Percentiles rank a stretch among this genome's conserved stretches.
Conservation (phyloP, 1,140 invertebrate genomes). For the Leptonema lineaticorne region DNA sequence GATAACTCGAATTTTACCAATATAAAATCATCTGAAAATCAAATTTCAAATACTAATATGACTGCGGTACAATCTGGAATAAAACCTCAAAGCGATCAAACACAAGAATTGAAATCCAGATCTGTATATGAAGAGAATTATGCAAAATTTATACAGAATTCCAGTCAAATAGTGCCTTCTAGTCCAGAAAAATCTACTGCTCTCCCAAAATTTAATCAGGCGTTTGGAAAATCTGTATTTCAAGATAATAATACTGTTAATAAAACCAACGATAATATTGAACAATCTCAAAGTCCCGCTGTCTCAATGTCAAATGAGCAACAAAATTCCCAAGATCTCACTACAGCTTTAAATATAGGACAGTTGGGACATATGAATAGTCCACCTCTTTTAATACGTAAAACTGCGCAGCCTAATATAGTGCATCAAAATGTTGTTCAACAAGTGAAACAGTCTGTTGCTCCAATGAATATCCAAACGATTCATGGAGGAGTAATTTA, state of each 20-base stretch:
- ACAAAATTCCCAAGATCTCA: conserved; percentile 26
- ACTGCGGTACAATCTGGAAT: conserved; percentile 15
- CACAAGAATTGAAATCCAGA: conserved; percentile 54
- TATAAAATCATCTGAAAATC: conserved; percentile 45
- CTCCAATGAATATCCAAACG: conserved; percentile 57
- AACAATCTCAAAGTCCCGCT: conserved; percentile 44
- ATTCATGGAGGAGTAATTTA: conserved; percentile 64
- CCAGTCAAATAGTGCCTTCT: conserved; percentile 45
- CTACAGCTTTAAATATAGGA: conserved; percentile 46
- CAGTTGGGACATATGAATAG: conserved; percentile 50
- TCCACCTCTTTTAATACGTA: conserved; percentile 52
- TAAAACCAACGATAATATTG: conserved; percentile 22
- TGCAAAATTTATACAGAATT: conserved; percentile 56
- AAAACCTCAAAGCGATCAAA: conserved; percentile 41
- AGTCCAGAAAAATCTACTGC: conserved; percentile 48
- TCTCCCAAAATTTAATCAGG: conserved; percentile 77
- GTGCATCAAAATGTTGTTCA: conserved; percentile 49
- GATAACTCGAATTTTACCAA: conserved; percentile 44
- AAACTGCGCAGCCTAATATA: conserved; percentile 46
- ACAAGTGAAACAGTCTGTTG: conserved; percentile 53
- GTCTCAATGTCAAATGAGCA: conserved; percentile 17
- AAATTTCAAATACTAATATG: conserved; percentile 43
- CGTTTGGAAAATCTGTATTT: conserved; percentile 68
- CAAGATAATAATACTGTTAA: conserved; percentile 49
- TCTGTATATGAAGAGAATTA: conserved; percentile 59